These are phyloP conservation scores for Eilema depressum DNA, from an alignment of 2,888 invertebrate species.

Conservation along the genomic window DNA sequence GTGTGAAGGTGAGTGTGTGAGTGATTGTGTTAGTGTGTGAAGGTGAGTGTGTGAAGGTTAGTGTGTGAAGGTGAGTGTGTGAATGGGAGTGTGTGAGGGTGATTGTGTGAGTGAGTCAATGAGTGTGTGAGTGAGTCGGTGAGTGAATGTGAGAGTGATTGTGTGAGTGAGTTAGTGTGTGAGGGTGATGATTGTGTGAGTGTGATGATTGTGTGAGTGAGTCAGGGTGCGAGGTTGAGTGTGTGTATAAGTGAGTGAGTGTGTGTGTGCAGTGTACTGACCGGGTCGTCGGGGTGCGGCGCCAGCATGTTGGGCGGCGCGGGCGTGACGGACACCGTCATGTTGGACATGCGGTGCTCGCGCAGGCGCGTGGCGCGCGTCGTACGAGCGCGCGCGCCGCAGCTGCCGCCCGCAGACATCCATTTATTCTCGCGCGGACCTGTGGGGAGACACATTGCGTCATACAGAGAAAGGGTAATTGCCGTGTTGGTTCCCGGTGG, in stretches of 20 bases:
- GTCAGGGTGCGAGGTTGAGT: no score
- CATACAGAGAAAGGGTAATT: no score
- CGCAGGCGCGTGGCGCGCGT: constrained; percentile 77
- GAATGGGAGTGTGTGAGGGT: background rate
- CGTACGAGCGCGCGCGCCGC: constrained; percentile 73
- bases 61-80: background rate
- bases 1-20: background rate
- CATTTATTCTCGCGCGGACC: constrained; percentile 85
- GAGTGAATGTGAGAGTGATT: background rate
- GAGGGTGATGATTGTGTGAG: no score
- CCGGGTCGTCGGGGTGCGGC: constrained; percentile 69
- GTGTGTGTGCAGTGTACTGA: constrained; percentile 35
- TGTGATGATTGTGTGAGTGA: no score
- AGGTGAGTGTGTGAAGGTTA: background rate
- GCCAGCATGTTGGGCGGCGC: constrained; percentile 65
- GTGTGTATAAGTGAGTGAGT: no score
- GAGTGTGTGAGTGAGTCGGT: background rate
- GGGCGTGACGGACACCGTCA: constrained; percentile 84
- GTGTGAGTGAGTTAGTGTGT: background rate
- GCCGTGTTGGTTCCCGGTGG: no score
- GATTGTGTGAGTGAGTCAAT: background rate
- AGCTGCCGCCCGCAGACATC: constrained; percentile 75
- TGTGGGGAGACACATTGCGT: constrained; percentile 34
- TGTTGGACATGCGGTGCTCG: constrained; percentile 84
- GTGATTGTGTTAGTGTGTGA: background rate